Base-by-base conservation (phyloP, 2,113 vertebrate species). In the Cairina moschata region DNA sequence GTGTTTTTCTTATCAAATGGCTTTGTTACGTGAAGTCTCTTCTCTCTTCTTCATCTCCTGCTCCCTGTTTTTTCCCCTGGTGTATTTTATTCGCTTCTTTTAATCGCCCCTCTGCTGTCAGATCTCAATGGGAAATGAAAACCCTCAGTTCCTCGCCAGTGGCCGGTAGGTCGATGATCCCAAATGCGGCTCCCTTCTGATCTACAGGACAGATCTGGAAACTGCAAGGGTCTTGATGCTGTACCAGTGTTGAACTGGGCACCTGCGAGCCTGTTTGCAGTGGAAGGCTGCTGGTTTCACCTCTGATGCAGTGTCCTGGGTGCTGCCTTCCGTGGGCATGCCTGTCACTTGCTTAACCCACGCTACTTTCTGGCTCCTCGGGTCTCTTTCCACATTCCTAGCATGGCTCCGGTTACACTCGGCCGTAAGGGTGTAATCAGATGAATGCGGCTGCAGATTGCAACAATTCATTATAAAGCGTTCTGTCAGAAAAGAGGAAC, bases 151-250 rank as follows among this genome's bases (percentile, higher is more conserved):
- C 22, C 11, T 23, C 2, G 17, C 0, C 2, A 32, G 44, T 20
- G 44, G 17, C 38, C 13, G 1, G 66, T 32, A 36, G 54, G 21
- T 32, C 1, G 2, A 3, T 12, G 2, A 0, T 46, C 40, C 83
- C 4, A 0, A 14, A 2, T 0, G 0, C 21, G 48, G 21, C 50
- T 77, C 28, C 36, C 40, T n/a, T 40, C 36, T 9, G n/a, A 21
- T 17, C 50, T 63, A 4, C 26, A 38, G 82, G 46, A 6, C 22
- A 56, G 63, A 1, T 26, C 25, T 32, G 17, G 62, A 44, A 62
- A 73, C 59, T 38, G 52, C 1, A 0, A 4, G 9, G 6, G n/a
- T 23, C 26, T 65, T 32, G 42, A 1, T 76, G 84, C 58, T 83
- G 52, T n/a, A 34, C 50, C 2, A 1, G 44, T 25, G 38, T 69